A percentile compares a stretch with the other conserved stretches of the same genome.
Evolutionary conservation across 2,888 invertebrate genomes (phyloP).

Genomic region (Platypus cylindrus): DNA sequence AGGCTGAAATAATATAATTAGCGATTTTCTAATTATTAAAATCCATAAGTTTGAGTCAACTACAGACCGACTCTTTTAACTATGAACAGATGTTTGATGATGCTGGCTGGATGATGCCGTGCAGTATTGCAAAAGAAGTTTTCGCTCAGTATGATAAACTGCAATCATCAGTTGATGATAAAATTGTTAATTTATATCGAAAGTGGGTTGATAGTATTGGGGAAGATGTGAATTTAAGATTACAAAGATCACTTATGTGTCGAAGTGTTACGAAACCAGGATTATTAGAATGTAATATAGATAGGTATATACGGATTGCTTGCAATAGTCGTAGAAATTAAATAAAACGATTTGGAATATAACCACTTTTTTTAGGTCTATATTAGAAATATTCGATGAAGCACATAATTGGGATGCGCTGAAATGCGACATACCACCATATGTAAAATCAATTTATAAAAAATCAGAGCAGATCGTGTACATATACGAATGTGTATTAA

Average conservation of each 20-base stretch:
- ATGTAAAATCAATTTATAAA: constrained; percentile 50
- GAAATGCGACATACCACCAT: constrained; percentile 53
- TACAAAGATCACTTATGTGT: constrained; percentile 62
- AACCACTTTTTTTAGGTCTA: constrained; percentile 35
- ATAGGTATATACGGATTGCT: constrained; percentile 42
- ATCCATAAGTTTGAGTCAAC: background rate
- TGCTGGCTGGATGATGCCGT: constrained; percentile 66
- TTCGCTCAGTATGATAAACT: constrained; percentile 54
- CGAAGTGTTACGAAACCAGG: constrained; percentile 51
- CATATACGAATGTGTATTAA: constrained; percentile 57
- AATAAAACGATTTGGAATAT: background rate
- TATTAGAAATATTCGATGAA: constrained; percentile 59
- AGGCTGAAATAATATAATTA: background rate
- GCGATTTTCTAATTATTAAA: too few species aligned
- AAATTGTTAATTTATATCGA: constrained; percentile 40
- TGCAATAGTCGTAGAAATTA: background rate
- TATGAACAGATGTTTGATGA: constrained; percentile 47
- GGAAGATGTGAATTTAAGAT: constrained; percentile 42
- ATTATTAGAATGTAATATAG: constrained; percentile 67
- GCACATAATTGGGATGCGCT: constrained; percentile 61
- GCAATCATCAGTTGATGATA: constrained; percentile 44
- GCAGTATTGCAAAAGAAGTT: constrained; percentile 59
- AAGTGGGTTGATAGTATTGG: constrained; percentile 48
- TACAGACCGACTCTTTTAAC: background rate
- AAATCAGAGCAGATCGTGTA: constrained; percentile 46